Evolutionary conservation across 1,140 invertebrate genomes (phyloP), one percentile per base, ranked within the genome.

Genomic region (Drosophila aff.): DNA sequence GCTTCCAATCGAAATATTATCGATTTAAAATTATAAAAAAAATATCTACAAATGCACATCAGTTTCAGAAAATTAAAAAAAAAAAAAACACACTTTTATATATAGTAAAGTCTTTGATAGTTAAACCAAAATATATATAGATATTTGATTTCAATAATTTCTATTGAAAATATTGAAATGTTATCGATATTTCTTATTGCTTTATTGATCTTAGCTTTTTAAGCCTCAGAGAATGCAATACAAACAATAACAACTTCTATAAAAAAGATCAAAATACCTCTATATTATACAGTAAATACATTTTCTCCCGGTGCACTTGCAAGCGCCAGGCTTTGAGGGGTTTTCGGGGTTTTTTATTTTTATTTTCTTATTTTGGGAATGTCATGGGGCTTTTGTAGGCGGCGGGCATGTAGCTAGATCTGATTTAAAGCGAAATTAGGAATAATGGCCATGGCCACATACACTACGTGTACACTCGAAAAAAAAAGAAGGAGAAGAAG

Each of bases 401-500:
- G 64, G 53, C 65, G 46, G 28, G 58, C 57, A 62, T 57, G 81
- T 78, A 41, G 60, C 69, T 73, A 86, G 90, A 92, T 92, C 82
- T 92, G 90, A 92, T 92, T 92, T 92, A 92, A 92, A 86, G 61
- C 76, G 90, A 92, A 92, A 92, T 92, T 92, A 92, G 85, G 77
- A 92, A 91, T 92, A 92, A 92, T 92, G 78, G 91, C 84, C 76
- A 91, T 82, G 79, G 89, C 68, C 81, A 89, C 73, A 81, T 60
- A 77, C 72, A 76, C 69, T 63, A 76, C 41, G 50, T n/a, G 33
- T 57, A 58, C 66, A 72, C 23, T 55, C 21, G 44, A 46, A 38
- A 52, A 13, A 13, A 43, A 31, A 46, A 44, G 2, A 8, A 4
- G 0, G 1, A 28, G 1, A 28, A 28, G 7, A 28, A 26, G 26